Evolutionary conservation across 1,140 invertebrate species (phyloP).

Genomic region (Orchesella cincta): DNA sequence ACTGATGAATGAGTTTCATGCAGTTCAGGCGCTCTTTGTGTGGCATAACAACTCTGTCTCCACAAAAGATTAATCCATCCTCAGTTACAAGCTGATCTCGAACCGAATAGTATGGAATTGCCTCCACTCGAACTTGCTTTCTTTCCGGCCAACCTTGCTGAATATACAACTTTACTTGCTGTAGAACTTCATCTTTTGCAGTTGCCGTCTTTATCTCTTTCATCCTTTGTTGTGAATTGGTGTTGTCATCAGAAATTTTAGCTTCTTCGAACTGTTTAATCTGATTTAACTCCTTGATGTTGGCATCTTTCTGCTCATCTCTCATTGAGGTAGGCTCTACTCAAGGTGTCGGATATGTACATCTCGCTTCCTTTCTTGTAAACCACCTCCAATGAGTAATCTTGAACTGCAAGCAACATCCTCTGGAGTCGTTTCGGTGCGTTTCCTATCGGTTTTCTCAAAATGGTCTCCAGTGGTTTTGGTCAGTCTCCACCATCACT

Average conservation of each 20-base stretch:
- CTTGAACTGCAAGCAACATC: constrained; percentile 56
- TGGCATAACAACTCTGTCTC: background rate
- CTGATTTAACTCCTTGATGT: background rate
- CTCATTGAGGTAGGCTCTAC: constrained; percentile 38
- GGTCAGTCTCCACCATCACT: constrained; percentile 53
- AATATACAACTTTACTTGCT: background rate
- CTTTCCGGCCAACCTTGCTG: background rate
- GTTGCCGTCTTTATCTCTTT: background rate
- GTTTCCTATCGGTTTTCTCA: constrained; percentile 55
- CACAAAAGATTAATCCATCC: constrained; percentile 6
- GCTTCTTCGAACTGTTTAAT: background rate
- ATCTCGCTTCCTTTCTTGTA: constrained; percentile 52
- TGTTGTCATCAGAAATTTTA: background rate
- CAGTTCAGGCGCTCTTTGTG: background rate
- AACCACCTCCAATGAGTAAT: constrained; percentile 56
- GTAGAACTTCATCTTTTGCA: background rate
- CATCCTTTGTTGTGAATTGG: background rate
- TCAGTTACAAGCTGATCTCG: constrained; percentile 1
- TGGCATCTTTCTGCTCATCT: background rate
- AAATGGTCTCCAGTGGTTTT: constrained; percentile 55
- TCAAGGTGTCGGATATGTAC: constrained; percentile 50
- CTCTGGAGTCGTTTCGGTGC: constrained; percentile 56
- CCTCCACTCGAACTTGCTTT: background rate
- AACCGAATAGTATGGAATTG: background rate
- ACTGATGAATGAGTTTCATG: background rate